phyloP scores from a whole-genome alignment of 2,113 vertebrate species.

The Osmerus eperlanus region DNA sequence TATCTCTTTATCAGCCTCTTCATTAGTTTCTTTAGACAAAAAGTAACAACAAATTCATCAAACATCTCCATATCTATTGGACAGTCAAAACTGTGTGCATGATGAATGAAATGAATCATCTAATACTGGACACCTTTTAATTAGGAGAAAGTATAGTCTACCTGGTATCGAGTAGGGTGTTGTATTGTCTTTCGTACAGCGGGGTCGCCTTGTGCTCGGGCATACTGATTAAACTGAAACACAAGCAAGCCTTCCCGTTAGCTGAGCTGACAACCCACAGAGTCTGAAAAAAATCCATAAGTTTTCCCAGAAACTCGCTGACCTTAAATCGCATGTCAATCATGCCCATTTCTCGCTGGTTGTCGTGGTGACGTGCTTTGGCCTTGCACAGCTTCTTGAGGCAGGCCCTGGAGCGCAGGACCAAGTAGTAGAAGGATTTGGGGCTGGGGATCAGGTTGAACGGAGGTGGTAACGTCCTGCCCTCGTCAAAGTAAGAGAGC shows the following conservation, averaged over 20 bases:
- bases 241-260: not conserved
- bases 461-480: slow-evolving; percentile 82
- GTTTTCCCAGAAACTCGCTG: not conserved
- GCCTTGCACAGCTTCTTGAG: slow-evolving; percentile 33
- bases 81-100: not conserved
- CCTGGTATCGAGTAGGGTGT: slow-evolving; percentile 49
- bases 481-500: slow-evolving; percentile 86
- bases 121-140: too few species aligned
- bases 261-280: too few species aligned
- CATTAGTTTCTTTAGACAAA: slow-evolving; percentile 38
- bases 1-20: slow-evolving; percentile 50
- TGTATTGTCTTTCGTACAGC: slow-evolving; percentile 36
- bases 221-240: slow-evolving; percentile 36
- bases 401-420: slow-evolving; percentile 62
- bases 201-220: slow-evolving; percentile 18
- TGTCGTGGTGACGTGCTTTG: slow-evolving; percentile 18
- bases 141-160: not conserved
- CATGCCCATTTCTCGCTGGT: slow-evolving; percentile 26
- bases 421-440: slow-evolving; percentile 80
- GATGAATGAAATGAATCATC: too few species aligned
- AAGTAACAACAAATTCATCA: not conserved
- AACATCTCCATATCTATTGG: not conserved
- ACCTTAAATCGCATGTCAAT: slow-evolving; percentile 35
- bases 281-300: too few species aligned
- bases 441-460: slow-evolving; percentile 86